These are phyloP conservation scores for Carcharodon carcharias DNA, from an alignment of 2,797 vertebrate genomes.

Conservation along the genomic window DNA sequence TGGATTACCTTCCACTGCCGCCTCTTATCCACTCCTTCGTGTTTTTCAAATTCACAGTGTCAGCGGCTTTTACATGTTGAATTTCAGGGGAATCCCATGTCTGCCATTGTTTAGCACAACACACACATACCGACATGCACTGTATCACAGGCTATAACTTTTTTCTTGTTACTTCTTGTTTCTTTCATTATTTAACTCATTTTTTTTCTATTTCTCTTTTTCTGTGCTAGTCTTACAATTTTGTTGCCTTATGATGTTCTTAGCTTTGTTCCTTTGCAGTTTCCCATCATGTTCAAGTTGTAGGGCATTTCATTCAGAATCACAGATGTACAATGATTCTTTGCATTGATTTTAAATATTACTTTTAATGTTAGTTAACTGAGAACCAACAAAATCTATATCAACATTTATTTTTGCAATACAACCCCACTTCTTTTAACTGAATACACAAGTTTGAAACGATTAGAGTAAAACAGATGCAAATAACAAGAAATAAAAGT, in stretches of 20 bases:
- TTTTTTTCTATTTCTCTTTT: background rate
- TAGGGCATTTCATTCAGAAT: background rate
- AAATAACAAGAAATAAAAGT: background rate
- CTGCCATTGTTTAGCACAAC: background rate
- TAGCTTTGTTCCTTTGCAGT: background rate
- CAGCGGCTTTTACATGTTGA: background rate
- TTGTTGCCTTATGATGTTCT: background rate
- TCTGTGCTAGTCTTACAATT: background rate
- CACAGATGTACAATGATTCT: background rate
- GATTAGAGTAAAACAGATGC: background rate
- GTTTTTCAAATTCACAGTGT: background rate
- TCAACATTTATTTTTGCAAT: background rate
- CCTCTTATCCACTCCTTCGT: background rate
- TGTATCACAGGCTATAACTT: background rate
- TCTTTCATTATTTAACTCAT: background rate
- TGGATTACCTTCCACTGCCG: background rate
- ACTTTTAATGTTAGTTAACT: background rate
- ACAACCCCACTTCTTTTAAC: background rate
- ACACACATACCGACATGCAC: background rate
- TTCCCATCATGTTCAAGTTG: background rate
- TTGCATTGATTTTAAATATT: background rate
- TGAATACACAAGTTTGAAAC: constrained; percentile 2
- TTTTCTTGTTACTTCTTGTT: background rate
- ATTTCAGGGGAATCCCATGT: background rate
- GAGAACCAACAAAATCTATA: background rate